Evolutionary conservation across 2,888 invertebrate genomes (phyloP), one percentile per base, ranked within the genome.

Genomic region (Pristionchus maxplancki): DNA sequence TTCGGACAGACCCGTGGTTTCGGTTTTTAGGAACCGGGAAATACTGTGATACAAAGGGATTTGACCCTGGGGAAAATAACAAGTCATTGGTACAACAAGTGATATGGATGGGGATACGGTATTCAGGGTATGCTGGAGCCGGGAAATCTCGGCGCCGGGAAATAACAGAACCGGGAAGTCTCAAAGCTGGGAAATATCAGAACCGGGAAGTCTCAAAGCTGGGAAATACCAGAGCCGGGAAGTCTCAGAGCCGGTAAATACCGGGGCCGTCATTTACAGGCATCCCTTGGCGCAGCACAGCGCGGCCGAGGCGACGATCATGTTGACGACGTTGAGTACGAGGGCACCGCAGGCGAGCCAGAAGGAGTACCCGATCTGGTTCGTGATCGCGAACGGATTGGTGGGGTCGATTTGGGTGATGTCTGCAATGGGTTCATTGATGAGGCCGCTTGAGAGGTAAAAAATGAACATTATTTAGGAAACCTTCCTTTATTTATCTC

Each of bases 341-440:
- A 91, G 84, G 1, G 91, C 91, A 20, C 90, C 91, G 31, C 90
- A 90, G 15, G 92, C 89, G 15, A 91, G 88, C 91, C 91, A 92
- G 89, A 90, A 91, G 1, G 91, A 91, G 87, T 90, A 92, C 34
- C 92, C 91, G 11, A 91, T 89, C 89, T 84, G 58, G 20, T 15
- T 17, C 37, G 40, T 34, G 62, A 58, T 15, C 6, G 9, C n/a
- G 58, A 53, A 11, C 5, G 83, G 83, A 2, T 83, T 58, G 17
- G 58, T 31, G 20, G 48, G 28, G 20, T 58, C 31, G 24, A 58
- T 9, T 20, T n/a, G n/a, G n/a, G n/a, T n/a, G n/a, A n/a, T n/a
- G n/a, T 58, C 58, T 58, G 58, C 5, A n/a, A 58, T 9, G 44
- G 44, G 44, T 44, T 44, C n/a, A n/a, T n/a, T n/a, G n/a, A n/a